Percentiles rank a stretch among this genome's conserved stretches.
Evolutionary conservation across 2,797 vertebrate genomes (phyloP).

Genomic region (Spea hammondii): DNA sequence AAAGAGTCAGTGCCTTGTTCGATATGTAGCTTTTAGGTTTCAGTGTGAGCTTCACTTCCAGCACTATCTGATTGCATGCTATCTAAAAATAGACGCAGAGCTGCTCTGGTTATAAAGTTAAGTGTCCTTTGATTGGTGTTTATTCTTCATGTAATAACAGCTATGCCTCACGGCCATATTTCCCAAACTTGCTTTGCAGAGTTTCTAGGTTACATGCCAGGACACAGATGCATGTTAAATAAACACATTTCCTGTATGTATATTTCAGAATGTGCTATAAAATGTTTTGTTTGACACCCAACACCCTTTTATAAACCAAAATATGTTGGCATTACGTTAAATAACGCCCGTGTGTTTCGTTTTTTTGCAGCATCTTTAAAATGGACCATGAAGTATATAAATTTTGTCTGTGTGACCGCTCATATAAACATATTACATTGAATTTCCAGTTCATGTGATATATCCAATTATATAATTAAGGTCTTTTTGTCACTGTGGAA

Average conservation of each 20-base stretch:
- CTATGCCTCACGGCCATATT: slow-evolving; percentile 9
- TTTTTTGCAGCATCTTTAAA: not conserved
- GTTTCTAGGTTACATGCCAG: not conserved
- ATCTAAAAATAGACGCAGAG: slow-evolving; percentile 9
- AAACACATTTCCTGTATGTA: slow-evolving; percentile 8
- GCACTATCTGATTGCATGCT: slow-evolving; percentile 3
- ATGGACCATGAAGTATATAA: not conserved
- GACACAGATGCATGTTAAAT: not conserved
- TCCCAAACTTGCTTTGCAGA: slow-evolving; percentile 7
- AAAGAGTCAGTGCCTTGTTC: not conserved
- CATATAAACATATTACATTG: not conserved
- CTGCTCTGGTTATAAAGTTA: not conserved
- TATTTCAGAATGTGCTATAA: not conserved
- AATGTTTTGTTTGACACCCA: slow-evolving; percentile 5
- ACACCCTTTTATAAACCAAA: not conserved
- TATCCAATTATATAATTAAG: not conserved
- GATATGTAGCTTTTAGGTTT: not conserved
- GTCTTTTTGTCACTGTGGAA: too few species aligned
- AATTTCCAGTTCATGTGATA: not conserved
- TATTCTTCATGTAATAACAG: slow-evolving; percentile 15
- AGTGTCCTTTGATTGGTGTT: slow-evolving; percentile 26
- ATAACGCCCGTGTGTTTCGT: not conserved
- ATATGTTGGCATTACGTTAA: not conserved
- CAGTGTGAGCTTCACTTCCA: not conserved
- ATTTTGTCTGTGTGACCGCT: not conserved